A percentile compares a stretch with the other conserved stretches of the same genome.
phyloP scores from a whole-genome alignment of 1,140 invertebrate species.

The Drosophila parvula region DNA sequence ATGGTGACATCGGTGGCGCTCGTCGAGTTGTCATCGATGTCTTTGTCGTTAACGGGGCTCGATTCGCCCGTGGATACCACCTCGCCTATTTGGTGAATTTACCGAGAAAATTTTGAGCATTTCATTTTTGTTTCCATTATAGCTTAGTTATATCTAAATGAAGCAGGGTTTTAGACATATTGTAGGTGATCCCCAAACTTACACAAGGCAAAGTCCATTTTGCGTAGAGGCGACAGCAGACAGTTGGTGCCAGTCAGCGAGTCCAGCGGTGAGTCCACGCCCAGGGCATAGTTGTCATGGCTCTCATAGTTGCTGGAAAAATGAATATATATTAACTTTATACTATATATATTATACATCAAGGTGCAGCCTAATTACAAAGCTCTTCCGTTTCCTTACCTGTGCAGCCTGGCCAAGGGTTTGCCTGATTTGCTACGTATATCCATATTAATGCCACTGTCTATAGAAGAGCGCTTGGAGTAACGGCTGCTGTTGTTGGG shows the following conservation, averaged over 20 bases:
- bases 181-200: slow-evolving; percentile 84
- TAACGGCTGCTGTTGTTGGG: slow-evolving; percentile 85
- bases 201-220: slow-evolving; percentile 90
- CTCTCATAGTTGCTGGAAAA: slow-evolving; percentile 59
- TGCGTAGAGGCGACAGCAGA: slow-evolving; percentile 83
- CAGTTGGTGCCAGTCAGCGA: slow-evolving; percentile 62
- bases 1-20: slow-evolving; percentile 85
- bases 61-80: slow-evolving; percentile 87
- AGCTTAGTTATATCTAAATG: slow-evolving; percentile 7
- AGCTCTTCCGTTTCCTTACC: slow-evolving; percentile 69
- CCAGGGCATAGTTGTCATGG: slow-evolving; percentile 71
- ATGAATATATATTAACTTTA: too few relatives aligned
- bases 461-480: slow-evolving; percentile 91
- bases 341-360: too few relatives aligned
- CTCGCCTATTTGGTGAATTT: slow-evolving; percentile 86
- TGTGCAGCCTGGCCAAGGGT: slow-evolving; percentile 84
- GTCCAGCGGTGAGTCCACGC: slow-evolving; percentile 84
- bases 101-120: slow-evolving; percentile 54
- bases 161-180: too few relatives aligned
- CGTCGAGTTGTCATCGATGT: slow-evolving; percentile 85
- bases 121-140: slow-evolving; percentile 24
- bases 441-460: slow-evolving; percentile 92
- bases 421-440: slow-evolving; percentile 77
- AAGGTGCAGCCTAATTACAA: too few relatives aligned
- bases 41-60: slow-evolving; percentile 91